phyloP scores from a whole-genome alignment of 2,888 invertebrate genomes.

The Willowsia nigromaculata region DNA sequence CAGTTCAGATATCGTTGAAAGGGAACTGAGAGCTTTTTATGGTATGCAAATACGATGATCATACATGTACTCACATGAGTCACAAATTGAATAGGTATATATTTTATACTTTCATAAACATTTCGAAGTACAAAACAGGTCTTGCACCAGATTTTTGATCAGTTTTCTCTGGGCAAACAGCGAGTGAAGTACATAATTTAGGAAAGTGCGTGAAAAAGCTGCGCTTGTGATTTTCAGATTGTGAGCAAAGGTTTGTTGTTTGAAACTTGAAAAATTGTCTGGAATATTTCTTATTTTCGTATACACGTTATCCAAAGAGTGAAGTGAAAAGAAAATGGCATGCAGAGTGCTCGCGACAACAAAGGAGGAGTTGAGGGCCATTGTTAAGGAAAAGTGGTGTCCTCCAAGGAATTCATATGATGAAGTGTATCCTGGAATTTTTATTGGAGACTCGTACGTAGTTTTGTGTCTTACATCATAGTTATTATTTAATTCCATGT shows the following conservation, averaged over 20 bases:
- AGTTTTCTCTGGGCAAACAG: not conserved
- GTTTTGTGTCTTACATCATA: not conserved
- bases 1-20: too few relatives aligned
- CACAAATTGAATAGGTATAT: not conserved
- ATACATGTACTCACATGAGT: not conserved
- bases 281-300: too few relatives aligned
- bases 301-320: too few relatives aligned
- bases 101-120: not conserved
- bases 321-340: constrained; percentile 34
- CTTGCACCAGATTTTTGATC: not conserved
- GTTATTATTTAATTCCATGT: not conserved
- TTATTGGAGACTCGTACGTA: constrained; percentile 81
- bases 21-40: not conserved
- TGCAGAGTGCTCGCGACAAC: constrained; percentile 56
- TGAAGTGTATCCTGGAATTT: constrained; percentile 81
- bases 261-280: too few relatives aligned
- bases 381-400: constrained; percentile 79
- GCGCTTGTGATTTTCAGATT: not conserved
- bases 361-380: constrained; percentile 71
- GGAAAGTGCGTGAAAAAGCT: not conserved
- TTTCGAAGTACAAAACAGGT: not conserved
- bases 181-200: not conserved
- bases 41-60: too few relatives aligned
- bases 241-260: not conserved
- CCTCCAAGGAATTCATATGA: constrained; percentile 80